These are phyloP conservation scores for Sinhomidia bicolor DNA, from an alignment of 2,888 invertebrate genomes.

Conservation along the genomic window DNA sequence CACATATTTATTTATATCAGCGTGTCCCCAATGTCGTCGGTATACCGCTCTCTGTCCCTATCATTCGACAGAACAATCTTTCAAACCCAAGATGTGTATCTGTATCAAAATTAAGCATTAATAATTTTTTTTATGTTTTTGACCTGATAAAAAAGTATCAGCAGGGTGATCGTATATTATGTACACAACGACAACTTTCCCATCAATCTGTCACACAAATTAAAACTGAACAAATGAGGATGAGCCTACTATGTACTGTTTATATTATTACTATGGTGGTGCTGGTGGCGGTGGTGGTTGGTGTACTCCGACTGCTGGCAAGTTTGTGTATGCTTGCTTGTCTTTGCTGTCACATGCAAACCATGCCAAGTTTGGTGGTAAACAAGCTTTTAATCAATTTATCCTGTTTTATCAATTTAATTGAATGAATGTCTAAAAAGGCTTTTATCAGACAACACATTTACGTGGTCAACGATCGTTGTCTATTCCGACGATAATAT, in stretches of 20 bases:
- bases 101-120: background rate
- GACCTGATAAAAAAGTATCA: background rate
- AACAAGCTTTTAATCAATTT: constrained; percentile 21
- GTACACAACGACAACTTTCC: background rate
- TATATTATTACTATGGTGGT: background rate
- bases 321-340: background rate
- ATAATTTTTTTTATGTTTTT: background rate
- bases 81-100: background rate
- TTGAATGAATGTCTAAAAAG: background rate
- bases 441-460: background rate
- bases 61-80: background rate
- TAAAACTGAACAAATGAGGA: background rate
- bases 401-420: background rate
- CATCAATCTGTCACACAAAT: constrained; percentile 24
- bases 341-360: background rate
- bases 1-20: no score
- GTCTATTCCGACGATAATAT: background rate
- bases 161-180: no score
- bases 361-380: background rate
- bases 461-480: constrained; percentile 27
- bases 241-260: background rate
- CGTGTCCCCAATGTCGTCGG: no score
- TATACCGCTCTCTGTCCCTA: background rate
- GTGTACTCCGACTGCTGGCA: background rate
- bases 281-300: background rate